Evolutionary conservation across 2,113 vertebrate genomes (phyloP), one percentile per base, ranked within the genome.

Genomic region (Archilochus colubris): DNA sequence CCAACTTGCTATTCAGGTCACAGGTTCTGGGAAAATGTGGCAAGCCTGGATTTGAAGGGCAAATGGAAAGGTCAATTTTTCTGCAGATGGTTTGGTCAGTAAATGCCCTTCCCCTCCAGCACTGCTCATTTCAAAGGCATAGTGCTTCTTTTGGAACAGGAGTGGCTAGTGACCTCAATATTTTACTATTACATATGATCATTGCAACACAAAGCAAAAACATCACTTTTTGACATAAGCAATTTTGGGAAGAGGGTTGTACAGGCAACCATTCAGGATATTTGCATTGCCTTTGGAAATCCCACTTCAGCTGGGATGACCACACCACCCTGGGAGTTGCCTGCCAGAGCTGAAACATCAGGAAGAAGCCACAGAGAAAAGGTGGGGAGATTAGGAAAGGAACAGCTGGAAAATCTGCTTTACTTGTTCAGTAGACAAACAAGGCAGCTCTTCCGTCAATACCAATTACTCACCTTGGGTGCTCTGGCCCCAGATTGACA

Each of bases 71-170:
- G 63, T 94, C 70, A 88, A 7, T 69, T 90, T 64, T 78, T 88
- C 75, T 63, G 87, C 70, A 62, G 31, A 82, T 82, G 40, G 59
- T 79, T 94, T 92, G 74, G 70, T 87, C 87, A 82, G 79, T 83
- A 83, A 92, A 82, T 88, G 86, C 23, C 78, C 67, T 89, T 89
- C 53, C 66, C 82, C 79, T 95, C 73, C 80, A 86, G 91, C 93
- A 77, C 67, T 1, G 2, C 75, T 77, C 20, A 7, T 69, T 88
- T 76, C 82, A 84, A 92, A 93, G 38, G 58, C 92, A 68, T 1
- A 22, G 51, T 0, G 0, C 38, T 87, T 87, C 93, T 73, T 82
- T 43, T 91, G 84, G 84, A 69, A 64, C 13, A 85, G 82, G 82
- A 93, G 91, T 51, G 81, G 58, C 58, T 79, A 66, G 44, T 82